These are phyloP conservation scores for Mechanitis messenoides DNA, from an alignment of 2,888 invertebrate species.

Conservation along the genomic window DNA sequence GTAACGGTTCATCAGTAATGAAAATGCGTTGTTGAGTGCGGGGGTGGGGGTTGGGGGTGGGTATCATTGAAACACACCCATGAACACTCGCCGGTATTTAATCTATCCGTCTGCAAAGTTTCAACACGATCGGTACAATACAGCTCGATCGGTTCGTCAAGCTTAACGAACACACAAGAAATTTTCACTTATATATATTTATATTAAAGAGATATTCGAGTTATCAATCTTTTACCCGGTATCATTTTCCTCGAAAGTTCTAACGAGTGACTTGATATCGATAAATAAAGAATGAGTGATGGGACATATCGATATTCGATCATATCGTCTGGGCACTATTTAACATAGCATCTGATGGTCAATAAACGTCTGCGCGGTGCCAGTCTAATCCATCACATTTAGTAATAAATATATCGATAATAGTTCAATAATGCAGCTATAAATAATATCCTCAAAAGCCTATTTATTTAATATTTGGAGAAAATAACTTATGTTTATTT, in stretches of 20 bases:
- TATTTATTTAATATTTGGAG: no score
- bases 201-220: background rate
- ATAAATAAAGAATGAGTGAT: slow-evolving; percentile 14
- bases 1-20: no score
- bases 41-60: no score
- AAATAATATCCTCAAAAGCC: background rate
- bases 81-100: no score
- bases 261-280: slow-evolving; percentile 4
- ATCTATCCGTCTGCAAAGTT: no score
- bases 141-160: no score
- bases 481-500: no score
- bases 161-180: no score
- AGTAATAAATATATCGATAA: slow-evolving; percentile 5
- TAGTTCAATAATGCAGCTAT: background rate
- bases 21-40: no score
- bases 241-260: background rate
- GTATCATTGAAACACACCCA: no score
- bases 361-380: slow-evolving; percentile 17
- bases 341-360: slow-evolving; percentile 19
- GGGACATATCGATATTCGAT: slow-evolving; percentile 14
- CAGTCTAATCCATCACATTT: slow-evolving; percentile 17
- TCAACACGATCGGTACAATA: no score
- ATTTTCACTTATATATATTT: background rate
- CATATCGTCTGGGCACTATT: slow-evolving; percentile 12
- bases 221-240: background rate